phyloP scores from a whole-genome alignment of 2,888 invertebrate species.

The Pomacea canaliculata region DNA sequence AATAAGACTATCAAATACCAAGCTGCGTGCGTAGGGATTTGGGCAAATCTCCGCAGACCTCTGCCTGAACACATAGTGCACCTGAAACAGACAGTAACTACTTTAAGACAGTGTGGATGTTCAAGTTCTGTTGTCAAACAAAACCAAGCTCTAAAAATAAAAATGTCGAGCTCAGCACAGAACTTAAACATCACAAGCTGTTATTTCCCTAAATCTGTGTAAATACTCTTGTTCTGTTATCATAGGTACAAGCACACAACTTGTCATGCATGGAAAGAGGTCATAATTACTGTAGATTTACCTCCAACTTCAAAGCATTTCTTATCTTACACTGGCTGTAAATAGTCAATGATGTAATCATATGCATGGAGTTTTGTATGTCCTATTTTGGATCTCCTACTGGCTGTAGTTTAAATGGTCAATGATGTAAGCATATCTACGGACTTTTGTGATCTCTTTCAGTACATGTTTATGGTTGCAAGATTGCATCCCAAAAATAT shows the following conservation, averaged over 20 bases:
- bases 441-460: not conserved
- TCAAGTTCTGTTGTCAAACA: not conserved
- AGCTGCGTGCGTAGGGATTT: slow-evolving; percentile 27
- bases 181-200: too few species aligned
- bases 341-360: too few species aligned
- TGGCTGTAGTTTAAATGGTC: slow-evolving; percentile 25
- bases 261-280: too few species aligned
- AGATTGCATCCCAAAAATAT: too few species aligned
- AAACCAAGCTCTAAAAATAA: not conserved
- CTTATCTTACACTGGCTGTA: too few species aligned
- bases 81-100: slow-evolving; percentile 1
- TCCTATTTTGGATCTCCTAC: slow-evolving; percentile 23
- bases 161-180: slow-evolving; percentile 30
- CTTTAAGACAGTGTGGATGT: not conserved
- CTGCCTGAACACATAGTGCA: slow-evolving; percentile 35
- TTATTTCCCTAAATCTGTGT: too few species aligned
- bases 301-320: too few species aligned
- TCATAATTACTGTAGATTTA: too few species aligned
- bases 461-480: not conserved
- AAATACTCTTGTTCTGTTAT: too few species aligned
- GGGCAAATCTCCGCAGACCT: slow-evolving; percentile 26
- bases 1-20: slow-evolving; percentile 33
- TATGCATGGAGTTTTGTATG: too few species aligned
- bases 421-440: slow-evolving; percentile 15
- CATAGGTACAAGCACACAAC: too few species aligned